Conservation (phyloP, 1,140 invertebrate genomes). For the Meloidogyne floridensis region DNA sequence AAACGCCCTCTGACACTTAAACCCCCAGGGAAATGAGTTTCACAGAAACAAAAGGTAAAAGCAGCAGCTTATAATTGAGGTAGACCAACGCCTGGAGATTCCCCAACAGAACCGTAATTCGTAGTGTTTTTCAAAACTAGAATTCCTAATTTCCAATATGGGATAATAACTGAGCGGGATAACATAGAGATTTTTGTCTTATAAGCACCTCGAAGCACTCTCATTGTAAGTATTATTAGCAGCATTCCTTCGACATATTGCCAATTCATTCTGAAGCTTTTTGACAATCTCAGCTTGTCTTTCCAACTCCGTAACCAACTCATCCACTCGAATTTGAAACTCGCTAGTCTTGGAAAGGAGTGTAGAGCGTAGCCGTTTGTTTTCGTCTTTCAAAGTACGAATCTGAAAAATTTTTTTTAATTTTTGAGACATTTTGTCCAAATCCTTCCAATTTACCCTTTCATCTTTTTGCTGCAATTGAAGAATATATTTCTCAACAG, state of each 20-base stretch:
- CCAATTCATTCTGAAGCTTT: conserved; percentile 42
- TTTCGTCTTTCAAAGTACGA: conserved; percentile 41
- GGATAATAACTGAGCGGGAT: too few species aligned
- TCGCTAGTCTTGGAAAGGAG: conserved; percentile 37
- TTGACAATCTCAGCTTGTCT: conserved; percentile 46
- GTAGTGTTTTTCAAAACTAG: too few species aligned
- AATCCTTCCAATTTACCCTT: neutral
- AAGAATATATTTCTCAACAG: conserved; percentile 29
- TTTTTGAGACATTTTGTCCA: neutral
- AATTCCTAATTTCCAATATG: too few species aligned
- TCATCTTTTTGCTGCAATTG: conserved; percentile 27
- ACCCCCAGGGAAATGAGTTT: too few species aligned
- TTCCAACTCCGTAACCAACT: conserved; percentile 46
- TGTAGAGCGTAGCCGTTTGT: conserved; percentile 35
- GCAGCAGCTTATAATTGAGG: too few species aligned
- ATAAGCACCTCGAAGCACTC: neutral
- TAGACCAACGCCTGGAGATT: too few species aligned
- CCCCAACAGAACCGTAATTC: too few species aligned
- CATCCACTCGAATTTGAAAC: conserved; percentile 37
- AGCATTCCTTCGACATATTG: conserved; percentile 19
- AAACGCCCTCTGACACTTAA: too few species aligned
- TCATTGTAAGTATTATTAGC: neutral
- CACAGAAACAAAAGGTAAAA: too few species aligned
- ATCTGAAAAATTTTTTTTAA: conserved; percentile 30
- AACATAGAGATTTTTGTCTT: too few species aligned